Evolutionary conservation across 2,113 vertebrate species (phyloP).

Genomic region (Microcebus murinus): DNA sequence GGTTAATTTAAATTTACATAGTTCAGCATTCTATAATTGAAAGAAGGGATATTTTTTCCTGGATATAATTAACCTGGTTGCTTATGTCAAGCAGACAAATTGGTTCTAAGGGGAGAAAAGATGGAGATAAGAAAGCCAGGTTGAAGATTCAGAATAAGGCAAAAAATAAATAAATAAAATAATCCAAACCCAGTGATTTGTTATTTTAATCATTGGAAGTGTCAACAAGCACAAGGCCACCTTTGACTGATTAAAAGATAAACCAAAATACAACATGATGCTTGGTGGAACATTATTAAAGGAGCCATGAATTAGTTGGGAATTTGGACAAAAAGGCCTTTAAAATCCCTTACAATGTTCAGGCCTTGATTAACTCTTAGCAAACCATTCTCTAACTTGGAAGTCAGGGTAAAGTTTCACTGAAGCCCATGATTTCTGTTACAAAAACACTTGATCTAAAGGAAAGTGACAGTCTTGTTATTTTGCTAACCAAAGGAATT

Average conservation of each 20-base stretch:
- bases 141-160: neutral
- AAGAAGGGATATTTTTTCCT: slow-evolving; percentile 45
- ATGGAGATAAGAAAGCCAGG: neutral
- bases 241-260: slow-evolving; percentile 13
- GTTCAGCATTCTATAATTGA: slow-evolving; percentile 44
- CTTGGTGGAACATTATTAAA: neutral
- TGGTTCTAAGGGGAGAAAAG: neutral
- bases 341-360: neutral
- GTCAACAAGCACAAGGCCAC: neutral
- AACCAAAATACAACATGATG: slow-evolving; percentile 12
- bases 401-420: neutral
- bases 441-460: slow-evolving; percentile 23
- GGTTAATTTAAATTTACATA: slow-evolving; percentile 40
- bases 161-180: neutral
- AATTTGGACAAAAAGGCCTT: neutral
- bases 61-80: slow-evolving; percentile 51
- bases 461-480: neutral
- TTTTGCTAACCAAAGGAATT: slow-evolving; percentile 1
- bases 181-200: neutral
- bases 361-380: neutral
- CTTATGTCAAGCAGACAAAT: slow-evolving; percentile 18
- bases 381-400: slow-evolving; percentile 5
- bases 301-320: neutral
- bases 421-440: neutral
- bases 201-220: slow-evolving; percentile 23